phyloP scores from a whole-genome alignment of 2,113 vertebrate species.

The Echinops telfairi region DNA sequence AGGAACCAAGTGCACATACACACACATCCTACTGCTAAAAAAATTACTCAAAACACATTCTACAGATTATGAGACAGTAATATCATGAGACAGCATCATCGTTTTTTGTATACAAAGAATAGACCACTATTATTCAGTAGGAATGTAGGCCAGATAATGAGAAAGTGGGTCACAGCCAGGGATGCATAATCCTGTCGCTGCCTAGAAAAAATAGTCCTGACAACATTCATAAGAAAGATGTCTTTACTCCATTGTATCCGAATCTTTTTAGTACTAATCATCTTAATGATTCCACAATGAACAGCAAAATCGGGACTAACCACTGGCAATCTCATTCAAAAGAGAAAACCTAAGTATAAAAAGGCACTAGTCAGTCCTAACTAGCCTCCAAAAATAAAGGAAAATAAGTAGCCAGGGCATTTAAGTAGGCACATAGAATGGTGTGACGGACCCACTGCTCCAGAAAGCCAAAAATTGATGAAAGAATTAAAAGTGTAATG shows the following conservation, averaged over 20 bases:
- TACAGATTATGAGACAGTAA: not conserved
- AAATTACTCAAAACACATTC: slow-evolving; percentile 32
- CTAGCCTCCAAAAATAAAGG: not conserved
- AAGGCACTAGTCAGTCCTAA: slow-evolving; percentile 26
- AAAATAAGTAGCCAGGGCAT: slow-evolving; percentile 38
- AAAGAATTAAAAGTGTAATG: not conserved
- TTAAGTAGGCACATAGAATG: slow-evolving; percentile 1
- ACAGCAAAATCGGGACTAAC: slow-evolving; percentile 11
- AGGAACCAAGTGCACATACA: slow-evolving; percentile 1
- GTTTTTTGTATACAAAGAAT: slow-evolving; percentile 51
- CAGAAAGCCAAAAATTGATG: not conserved
- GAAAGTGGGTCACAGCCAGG: slow-evolving; percentile 59
- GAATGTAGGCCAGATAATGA: slow-evolving; percentile 42
- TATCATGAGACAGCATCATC: not conserved
- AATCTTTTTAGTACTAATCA: slow-evolving; percentile 30
- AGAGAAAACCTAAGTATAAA: slow-evolving; percentile 42
- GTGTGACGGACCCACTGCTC: not conserved
- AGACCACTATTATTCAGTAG: slow-evolving; percentile 66
- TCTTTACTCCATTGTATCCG: slow-evolving; percentile 5
- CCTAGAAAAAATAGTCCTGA: slow-evolving; percentile 54
- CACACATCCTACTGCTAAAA: slow-evolving; percentile 11
- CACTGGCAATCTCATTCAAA: slow-evolving; percentile 40
- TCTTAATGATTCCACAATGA: slow-evolving; percentile 37
- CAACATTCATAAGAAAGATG: slow-evolving; percentile 44
- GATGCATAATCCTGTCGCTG: slow-evolving; percentile 22